phyloP scores from a whole-genome alignment of 2,113 vertebrate genomes.

The Melozone crissalis region DNA sequence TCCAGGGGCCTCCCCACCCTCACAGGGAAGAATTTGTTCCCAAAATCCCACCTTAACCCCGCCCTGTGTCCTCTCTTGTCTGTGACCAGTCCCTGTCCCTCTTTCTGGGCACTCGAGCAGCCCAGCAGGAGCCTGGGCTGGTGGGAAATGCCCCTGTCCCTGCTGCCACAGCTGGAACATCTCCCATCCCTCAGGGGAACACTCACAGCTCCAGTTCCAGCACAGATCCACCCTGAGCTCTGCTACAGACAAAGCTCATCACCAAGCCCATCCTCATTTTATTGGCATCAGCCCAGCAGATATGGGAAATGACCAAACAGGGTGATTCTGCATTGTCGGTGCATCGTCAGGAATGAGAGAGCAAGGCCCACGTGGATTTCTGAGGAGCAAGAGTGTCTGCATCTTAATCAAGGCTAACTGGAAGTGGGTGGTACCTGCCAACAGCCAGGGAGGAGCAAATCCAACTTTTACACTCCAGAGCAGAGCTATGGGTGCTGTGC shows the following conservation, averaged over 20 bases:
- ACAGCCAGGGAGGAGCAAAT: not conserved
- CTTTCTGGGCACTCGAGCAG: not conserved
- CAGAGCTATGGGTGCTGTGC: not conserved
- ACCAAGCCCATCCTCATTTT: not conserved
- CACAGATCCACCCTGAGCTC: not conserved
- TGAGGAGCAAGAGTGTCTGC: not conserved
- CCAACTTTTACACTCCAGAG: not conserved
- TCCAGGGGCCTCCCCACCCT: not conserved
- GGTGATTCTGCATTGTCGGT: not conserved
- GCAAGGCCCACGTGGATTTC: not conserved
- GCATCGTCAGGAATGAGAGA: not conserved
- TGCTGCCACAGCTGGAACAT: not conserved
- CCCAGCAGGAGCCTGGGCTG: not conserved
- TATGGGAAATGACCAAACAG: not conserved
- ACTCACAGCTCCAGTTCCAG: not conserved
- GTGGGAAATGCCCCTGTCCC: no score
- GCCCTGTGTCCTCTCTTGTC: not conserved
- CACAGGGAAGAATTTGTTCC: accelerated
- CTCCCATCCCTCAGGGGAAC: not conserved
- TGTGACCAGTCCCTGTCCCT: not conserved
- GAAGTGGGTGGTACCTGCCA: not conserved
- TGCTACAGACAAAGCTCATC: not conserved
- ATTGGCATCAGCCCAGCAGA: not conserved
- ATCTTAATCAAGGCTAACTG: not conserved
- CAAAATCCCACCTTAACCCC: not conserved